Base-by-base conservation (phyloP, 2,113 vertebrate species). In the Pseudorhombus dupliciocellatus region DNA sequence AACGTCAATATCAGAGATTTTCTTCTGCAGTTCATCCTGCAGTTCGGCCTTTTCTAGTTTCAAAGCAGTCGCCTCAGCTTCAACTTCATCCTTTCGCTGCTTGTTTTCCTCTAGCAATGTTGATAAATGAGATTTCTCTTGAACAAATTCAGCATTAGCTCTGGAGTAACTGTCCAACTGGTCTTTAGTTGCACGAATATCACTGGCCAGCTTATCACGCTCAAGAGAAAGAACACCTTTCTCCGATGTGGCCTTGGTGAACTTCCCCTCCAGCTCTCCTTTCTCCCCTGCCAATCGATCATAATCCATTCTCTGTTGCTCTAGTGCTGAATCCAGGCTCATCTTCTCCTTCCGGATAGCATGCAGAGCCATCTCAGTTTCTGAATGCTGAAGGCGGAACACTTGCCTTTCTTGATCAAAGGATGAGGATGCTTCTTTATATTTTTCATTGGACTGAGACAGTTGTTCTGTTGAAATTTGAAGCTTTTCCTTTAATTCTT, bases 301-400 rank as follows among this genome's bases (percentile, higher is more conserved):
- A 63, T 84, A 92, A 64, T 95, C 92, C 25, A 87, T 87, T 6
- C 94, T 91, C 50, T 96, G 92, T 73, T 95, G 90, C 9, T 88
- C 84, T 1, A 92, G 80, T 0, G 84, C 90, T 15, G 81, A 88
- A 77, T 96, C 93, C 53, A 98, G 68, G 1, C 76, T 71, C 24
- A 90, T 87, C 64, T 95, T 97, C 68, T 97, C 95, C 73, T 93
- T 94, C 30, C 93, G 70, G 54, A 96, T 64, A 20, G 56, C 77
- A 55, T 95, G 91, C 1, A 93, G 87, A 26, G 89, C 84, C 76
- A 92, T 95, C 77, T 95, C 92, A 1, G 89, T 62, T 69, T 94
- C 93, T 0, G 90, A 21, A 0, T 66, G 80, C 73, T 94, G 94
- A 64, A 69, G 57, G 65, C 55, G 34, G 28, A 86, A 59, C 3